A percentile compares a stretch with the other conserved stretches of the same genome.
Evolutionary conservation across 2,888 invertebrate species (phyloP).

Genomic region (Perdita meconis): DNA sequence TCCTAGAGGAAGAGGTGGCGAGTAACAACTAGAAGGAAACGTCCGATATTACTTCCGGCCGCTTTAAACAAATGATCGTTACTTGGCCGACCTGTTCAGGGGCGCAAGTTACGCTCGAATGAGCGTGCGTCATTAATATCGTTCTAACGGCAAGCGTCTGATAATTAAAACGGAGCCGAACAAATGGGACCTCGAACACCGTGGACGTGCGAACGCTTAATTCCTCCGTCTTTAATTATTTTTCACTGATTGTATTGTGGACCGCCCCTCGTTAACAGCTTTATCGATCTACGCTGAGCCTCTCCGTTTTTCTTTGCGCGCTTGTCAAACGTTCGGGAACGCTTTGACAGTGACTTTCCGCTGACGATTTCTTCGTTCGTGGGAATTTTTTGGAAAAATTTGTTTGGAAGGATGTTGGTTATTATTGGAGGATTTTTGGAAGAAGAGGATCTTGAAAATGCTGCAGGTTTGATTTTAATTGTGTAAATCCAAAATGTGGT

Average conservation of each 20-base stretch:
- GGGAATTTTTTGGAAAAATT: too few species aligned
- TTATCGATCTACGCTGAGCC: too few species aligned
- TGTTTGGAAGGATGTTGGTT: too few species aligned
- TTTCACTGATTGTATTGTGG: slow-evolving; percentile 53
- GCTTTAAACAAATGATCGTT: slow-evolving; percentile 70
- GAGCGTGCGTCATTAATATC: slow-evolving; percentile 72
- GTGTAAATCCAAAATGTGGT: too few species aligned
- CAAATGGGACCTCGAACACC: slow-evolving; percentile 52
- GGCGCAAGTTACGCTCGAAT: slow-evolving; percentile 43
- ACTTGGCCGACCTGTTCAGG: slow-evolving; percentile 11
- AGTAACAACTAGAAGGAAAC: neutral
- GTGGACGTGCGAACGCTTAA: slow-evolving; percentile 58
- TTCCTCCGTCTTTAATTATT: slow-evolving; percentile 62
- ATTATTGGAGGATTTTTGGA: too few species aligned
- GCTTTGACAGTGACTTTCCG: too few species aligned
- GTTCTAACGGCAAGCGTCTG: slow-evolving; percentile 70
- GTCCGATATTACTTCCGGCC: slow-evolving; percentile 65
- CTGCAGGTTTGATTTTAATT: too few species aligned
- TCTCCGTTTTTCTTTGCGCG: too few species aligned
- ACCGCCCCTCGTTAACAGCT: slow-evolving; percentile 6
- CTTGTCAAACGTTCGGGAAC: too few species aligned
- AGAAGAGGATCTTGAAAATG: too few species aligned
- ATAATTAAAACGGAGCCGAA: slow-evolving; percentile 74
- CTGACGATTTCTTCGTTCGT: too few species aligned
- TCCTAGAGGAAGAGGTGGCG: too few species aligned